Evolutionary conservation across 2,113 vertebrate species (phyloP).

Genomic region (Cercocebus atys): DNA sequence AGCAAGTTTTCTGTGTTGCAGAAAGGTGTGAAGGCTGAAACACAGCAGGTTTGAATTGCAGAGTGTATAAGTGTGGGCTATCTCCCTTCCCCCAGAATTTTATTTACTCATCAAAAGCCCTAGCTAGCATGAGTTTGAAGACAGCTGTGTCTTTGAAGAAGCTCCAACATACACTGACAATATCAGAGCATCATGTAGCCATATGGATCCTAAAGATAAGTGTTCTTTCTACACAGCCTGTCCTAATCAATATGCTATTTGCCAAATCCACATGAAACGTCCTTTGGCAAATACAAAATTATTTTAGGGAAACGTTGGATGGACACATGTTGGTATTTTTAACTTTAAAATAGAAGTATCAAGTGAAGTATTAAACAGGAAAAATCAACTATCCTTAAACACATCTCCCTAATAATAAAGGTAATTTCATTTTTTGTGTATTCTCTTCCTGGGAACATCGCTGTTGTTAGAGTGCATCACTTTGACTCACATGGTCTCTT

Average conservation of each 20-base stretch:
- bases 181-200: neutral
- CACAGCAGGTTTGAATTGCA: neutral
- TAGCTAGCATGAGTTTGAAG: neutral
- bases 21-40: neutral
- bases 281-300: neutral
- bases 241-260: neutral
- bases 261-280: neutral
- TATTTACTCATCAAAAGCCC: neutral
- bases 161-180: neutral
- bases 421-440: neutral
- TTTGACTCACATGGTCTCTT: neutral
- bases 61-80: neutral
- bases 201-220: constrained; percentile 64
- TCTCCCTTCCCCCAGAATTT: neutral
- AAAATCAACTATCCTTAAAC: neutral
- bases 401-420: neutral
- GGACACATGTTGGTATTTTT: neutral
- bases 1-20: neutral
- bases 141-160: constrained; percentile 20
- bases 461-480: neutral
- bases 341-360: constrained; percentile 7
- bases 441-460: neutral
- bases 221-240: neutral
- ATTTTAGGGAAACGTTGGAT: neutral
- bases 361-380: neutral